phyloP scores from a whole-genome alignment of 1,140 invertebrate genomes.

The Anoplophora glabripennis region DNA sequence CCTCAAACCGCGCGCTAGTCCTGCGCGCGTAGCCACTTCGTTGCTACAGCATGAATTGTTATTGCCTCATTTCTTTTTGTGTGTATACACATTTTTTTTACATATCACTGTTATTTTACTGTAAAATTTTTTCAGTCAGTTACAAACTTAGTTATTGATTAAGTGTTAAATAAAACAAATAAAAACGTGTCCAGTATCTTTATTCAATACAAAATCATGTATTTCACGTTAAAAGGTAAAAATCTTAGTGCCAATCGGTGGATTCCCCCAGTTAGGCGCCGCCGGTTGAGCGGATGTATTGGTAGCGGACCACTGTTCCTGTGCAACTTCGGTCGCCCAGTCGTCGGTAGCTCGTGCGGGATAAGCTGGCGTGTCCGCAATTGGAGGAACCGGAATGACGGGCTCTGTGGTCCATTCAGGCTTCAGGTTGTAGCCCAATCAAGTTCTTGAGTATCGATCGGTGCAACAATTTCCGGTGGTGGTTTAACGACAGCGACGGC shows the following conservation, averaged over 20 bases:
- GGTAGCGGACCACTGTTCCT: slow-evolving; percentile 40
- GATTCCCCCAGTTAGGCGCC: slow-evolving; percentile 39
- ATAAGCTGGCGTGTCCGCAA: slow-evolving; percentile 26
- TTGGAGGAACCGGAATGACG: slow-evolving; percentile 32
- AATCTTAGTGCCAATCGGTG: slow-evolving; percentile 39
- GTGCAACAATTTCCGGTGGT: slow-evolving; percentile 30
- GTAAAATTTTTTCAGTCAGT: no score
- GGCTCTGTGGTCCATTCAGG: slow-evolving; percentile 27
- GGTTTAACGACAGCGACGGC: slow-evolving; percentile 43
- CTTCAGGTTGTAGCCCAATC: slow-evolving; percentile 27
- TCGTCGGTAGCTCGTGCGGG: slow-evolving; percentile 34
- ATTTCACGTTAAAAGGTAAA: neutral
- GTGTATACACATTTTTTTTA: no score
- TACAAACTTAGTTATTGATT: no score
- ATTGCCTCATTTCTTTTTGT: no score
- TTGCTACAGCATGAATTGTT: no score
- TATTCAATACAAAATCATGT: slow-evolving; percentile 8
- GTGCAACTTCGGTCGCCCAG: slow-evolving; percentile 43
- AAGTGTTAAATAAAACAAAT: neutral
- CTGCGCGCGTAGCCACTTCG: no score
- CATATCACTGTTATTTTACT: no score
- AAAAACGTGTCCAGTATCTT: neutral
- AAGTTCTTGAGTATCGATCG: slow-evolving; percentile 31
- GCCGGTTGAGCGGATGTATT: slow-evolving; percentile 24
- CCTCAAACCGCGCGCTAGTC: no score